Conservation (phyloP, 1,140 invertebrate species). For the Drosophila erecta region DNA sequence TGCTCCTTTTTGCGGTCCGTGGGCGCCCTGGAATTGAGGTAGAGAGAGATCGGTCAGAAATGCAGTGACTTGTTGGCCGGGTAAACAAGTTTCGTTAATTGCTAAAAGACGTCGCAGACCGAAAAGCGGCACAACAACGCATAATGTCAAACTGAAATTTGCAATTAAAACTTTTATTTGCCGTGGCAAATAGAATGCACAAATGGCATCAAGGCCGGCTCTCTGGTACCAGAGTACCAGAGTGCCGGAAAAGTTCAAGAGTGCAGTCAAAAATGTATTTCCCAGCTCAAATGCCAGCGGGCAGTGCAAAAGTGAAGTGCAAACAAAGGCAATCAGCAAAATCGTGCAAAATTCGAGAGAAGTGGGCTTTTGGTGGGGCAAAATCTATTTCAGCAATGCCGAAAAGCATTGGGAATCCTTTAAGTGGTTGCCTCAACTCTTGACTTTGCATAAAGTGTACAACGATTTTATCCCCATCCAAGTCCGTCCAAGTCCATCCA, state of each 20-base stretch:
- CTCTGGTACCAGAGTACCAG: background rate
- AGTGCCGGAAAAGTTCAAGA: slow-evolving; percentile 50
- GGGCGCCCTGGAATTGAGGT: slow-evolving; percentile 63
- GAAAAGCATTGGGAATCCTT: slow-evolving; percentile 21
- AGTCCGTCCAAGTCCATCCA: slow-evolving; percentile 1
- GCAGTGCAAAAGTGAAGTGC: slow-evolving; percentile 18
- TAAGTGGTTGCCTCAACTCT: slow-evolving; percentile 26
- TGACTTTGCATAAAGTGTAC: slow-evolving; percentile 34
- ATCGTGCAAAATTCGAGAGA: slow-evolving; percentile 24
- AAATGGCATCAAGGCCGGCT: slow-evolving; percentile 30
- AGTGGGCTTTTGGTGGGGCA: background rate
- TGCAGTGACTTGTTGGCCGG: slow-evolving; percentile 42
- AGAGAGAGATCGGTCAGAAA: slow-evolving; percentile 5
- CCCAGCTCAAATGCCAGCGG: slow-evolving; percentile 14
- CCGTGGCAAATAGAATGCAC: slow-evolving; percentile 30
- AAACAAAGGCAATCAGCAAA: slow-evolving; percentile 34
- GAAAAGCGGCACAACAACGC: slow-evolving; percentile 44
- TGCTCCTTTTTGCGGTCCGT: slow-evolving; percentile 89
- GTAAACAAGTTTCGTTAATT: slow-evolving; percentile 62
- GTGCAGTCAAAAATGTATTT: slow-evolving; percentile 52
- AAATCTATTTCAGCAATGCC: slow-evolving; percentile 21
- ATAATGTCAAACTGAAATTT: slow-evolving; percentile 78
- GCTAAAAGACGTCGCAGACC: slow-evolving; percentile 35
- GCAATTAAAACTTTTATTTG: slow-evolving; percentile 76
- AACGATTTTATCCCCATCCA: background rate